A percentile compares a stretch with the other conserved stretches of the same genome.
Conservation (phyloP, 1,140 invertebrate species). For the Nomia melanderi region DNA sequence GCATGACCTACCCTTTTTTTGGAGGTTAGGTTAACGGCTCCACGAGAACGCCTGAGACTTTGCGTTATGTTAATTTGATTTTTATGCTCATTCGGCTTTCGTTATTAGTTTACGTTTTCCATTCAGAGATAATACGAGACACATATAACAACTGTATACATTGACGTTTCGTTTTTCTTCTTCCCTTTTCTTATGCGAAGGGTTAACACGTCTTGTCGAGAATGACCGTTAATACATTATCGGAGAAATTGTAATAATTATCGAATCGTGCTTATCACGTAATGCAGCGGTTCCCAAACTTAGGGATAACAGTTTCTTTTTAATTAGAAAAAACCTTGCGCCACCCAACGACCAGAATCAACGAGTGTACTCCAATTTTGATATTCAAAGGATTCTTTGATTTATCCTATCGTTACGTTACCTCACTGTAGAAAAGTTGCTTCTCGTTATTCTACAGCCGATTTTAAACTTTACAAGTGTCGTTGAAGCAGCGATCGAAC, state of each 20-base stretch:
- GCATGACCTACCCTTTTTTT: constrained; percentile 35
- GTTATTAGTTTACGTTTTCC: constrained; percentile 57
- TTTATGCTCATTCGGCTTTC: constrained; percentile 66
- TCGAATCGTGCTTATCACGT: constrained; percentile 37
- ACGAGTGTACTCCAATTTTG: constrained; percentile 19
- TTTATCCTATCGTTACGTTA: neutral
- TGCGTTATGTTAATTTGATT: constrained; percentile 66
- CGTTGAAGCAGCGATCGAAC: neutral
- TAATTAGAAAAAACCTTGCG: neutral
- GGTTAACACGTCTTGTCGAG: constrained; percentile 21
- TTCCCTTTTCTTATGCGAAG: constrained; percentile 23
- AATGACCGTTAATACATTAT: constrained; percentile 26
- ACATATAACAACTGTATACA: constrained; percentile 53
- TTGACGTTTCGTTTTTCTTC: constrained; percentile 22
- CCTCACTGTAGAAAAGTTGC: neutral
- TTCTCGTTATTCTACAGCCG: neutral
- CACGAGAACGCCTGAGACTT: constrained; percentile 51
- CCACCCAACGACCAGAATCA: neutral
- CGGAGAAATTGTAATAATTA: constrained; percentile 34
- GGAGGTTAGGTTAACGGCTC: constrained; percentile 22
- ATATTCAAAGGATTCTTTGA: constrained; percentile 9
- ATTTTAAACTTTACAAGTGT: neutral
- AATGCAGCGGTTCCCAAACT: constrained; percentile 36
- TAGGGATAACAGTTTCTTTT: neutral
- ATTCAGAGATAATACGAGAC: constrained; percentile 60